Evolutionary conservation across 2,113 vertebrate species (phyloP), one percentile per base, ranked within the genome.

Genomic region (Pterophyllum scalare): DNA sequence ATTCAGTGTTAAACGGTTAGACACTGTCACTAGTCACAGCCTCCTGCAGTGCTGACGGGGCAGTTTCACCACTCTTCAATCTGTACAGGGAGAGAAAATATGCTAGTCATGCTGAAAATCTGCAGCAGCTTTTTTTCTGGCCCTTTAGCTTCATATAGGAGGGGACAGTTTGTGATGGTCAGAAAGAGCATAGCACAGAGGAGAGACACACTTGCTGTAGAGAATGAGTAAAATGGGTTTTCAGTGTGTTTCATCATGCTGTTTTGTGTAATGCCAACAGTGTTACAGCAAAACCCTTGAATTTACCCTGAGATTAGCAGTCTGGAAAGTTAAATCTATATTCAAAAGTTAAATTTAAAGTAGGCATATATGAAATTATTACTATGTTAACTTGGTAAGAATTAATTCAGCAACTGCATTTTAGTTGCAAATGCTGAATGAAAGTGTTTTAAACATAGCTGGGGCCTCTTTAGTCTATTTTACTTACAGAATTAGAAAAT

Each of bases 51-150:
- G 80, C 83, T 90, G 88, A 93, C 4, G 22, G 80, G 80, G 74
- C 87, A 81, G 77, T 91, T 91, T 90, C 75, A 79, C 14, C 84
- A 59, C 83, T 67, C 57, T 86, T 80, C 83, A 79, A 87, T 92
- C 85, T 92, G 72, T 6, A 28, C 10, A 59, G 75, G 54, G 26
- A 81, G 31, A 70, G 57, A 33, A 13, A 80, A 78, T 52, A 35
- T 75, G 62, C 4, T 59, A 59, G 19, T 74, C 58, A 65, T 60
- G 70, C 58, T 7, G 24, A 82, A 59, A 70, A 40, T 61, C 79
- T 58, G n/a, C 26, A n/a, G 60, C 70, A 72, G 26, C 20, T 28
- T 28, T 28, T 28, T 58, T 61, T 26, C 26, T 31, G 35, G 38
- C 46, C 24, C 4, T 33, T 54, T 38, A 15, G 46, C n/a, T 43